Evolutionary conservation across 2,113 vertebrate species (phyloP).

Genomic region (Lates calcarifer): DNA sequence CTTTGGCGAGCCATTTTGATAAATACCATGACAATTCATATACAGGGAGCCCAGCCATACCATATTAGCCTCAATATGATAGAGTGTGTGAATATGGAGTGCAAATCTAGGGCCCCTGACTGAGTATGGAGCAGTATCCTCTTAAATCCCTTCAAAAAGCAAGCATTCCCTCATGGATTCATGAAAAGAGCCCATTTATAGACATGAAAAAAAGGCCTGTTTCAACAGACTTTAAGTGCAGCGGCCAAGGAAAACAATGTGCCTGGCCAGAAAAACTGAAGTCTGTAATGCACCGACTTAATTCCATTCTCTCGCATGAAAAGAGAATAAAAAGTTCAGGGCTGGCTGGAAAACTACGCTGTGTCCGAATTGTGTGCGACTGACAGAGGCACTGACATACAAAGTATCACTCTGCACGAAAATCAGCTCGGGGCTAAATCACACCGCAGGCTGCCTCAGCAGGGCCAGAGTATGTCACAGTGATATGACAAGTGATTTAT

Average conservation of each 20-base stretch:
- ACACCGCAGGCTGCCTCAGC: slow-evolving; percentile 55
- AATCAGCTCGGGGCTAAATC: slow-evolving; percentile 63
- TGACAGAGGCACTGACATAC: slow-evolving; percentile 73
- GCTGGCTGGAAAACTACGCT: slow-evolving; percentile 67
- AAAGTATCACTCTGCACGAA: slow-evolving; percentile 72
- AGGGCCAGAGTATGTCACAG: slow-evolving; percentile 47
- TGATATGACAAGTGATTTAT: slow-evolving; percentile 70
- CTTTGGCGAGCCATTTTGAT: slow-evolving; percentile 58
- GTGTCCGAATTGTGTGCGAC: slow-evolving; percentile 62
- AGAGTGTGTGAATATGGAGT: slow-evolving; percentile 64
- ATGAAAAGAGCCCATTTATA: slow-evolving; percentile 83
- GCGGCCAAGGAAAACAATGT: slow-evolving; percentile 80
- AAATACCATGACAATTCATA: slow-evolving; percentile 71
- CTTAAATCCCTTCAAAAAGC: slow-evolving; percentile 73
- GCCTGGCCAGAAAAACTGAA: slow-evolving; percentile 75
- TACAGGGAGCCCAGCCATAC: slow-evolving; percentile 52
- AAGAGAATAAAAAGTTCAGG: slow-evolving; percentile 69
- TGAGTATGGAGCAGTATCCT: slow-evolving; percentile 65
- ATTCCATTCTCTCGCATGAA: slow-evolving; percentile 81
- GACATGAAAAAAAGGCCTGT: slow-evolving; percentile 71
- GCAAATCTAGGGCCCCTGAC: slow-evolving; percentile 70
- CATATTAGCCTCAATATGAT: slow-evolving; percentile 72
- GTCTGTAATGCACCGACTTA: slow-evolving; percentile 74
- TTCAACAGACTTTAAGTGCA: slow-evolving; percentile 74
- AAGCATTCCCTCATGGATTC: slow-evolving; percentile 75